Evolutionary conservation across 2,113 vertebrate species (phyloP).

Genomic region (Colossoma macropomum): DNA sequence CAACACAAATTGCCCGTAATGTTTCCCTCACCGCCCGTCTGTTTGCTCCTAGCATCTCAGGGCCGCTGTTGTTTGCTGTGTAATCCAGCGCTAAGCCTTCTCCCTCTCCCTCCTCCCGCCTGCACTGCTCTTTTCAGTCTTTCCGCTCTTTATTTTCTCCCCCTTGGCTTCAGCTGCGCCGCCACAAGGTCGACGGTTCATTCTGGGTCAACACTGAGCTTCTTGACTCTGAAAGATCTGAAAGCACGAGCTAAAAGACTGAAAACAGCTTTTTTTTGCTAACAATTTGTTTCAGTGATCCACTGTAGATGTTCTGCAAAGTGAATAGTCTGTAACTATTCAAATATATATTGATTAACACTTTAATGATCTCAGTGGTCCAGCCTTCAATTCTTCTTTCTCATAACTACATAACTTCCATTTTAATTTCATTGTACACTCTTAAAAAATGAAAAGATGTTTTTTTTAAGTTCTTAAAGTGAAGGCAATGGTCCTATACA

Average conservation of each 20-base stretch:
- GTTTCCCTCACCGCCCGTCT: constrained; percentile 44
- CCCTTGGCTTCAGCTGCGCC: background rate
- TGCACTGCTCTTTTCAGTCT: constrained; percentile 41
- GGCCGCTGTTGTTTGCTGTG: constrained; percentile 57
- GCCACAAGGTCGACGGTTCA: constrained; percentile 55
- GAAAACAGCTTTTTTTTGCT: too few species aligned
- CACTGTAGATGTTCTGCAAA: too few species aligned
- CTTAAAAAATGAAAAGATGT: too few species aligned
- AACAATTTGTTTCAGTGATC: background rate
- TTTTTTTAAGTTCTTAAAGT: too few species aligned
- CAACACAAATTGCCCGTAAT: constrained; percentile 67
- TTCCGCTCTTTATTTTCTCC: background rate
- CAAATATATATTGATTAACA: too few species aligned
- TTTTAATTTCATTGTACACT: too few species aligned
- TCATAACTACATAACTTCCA: too few species aligned
- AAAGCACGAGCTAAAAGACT: too few species aligned
- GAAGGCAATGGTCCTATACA: too few species aligned
- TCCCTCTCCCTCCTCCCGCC: constrained; percentile 30
- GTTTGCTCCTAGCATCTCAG: constrained; percentile 17
- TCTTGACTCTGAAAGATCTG: constrained; percentile 29
- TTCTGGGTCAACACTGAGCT: constrained; percentile 13
- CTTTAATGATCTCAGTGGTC: too few species aligned
- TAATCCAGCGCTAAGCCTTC: constrained; percentile 57
- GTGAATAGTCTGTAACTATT: background rate
- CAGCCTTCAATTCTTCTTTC: too few species aligned